Evolutionary conservation across 2,797 vertebrate species (phyloP).

Genomic region (Acanthurus tractus): DNA sequence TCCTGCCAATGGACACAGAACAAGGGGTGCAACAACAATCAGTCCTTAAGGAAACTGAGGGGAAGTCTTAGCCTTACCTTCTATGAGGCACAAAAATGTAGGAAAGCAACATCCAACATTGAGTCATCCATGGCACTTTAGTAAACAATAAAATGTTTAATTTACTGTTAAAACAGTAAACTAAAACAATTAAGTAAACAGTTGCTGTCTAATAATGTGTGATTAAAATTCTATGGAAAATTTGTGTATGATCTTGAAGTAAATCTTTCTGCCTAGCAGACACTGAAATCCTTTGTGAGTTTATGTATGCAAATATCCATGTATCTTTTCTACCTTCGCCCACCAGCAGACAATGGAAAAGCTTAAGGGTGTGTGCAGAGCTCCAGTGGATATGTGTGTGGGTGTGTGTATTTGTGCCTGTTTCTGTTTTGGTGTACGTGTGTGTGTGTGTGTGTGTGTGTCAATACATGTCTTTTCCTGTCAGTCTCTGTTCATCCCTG

Average conservation of each 20-base stretch:
- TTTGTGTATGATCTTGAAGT: constrained; percentile 34
- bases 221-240: constrained; percentile 20
- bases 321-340: constrained; percentile 65
- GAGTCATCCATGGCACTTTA: constrained; percentile 21
- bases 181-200: too few relatives aligned
- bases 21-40: constrained; percentile 49
- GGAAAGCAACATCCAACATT: constrained; percentile 25
- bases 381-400: constrained; percentile 54
- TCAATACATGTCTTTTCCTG: constrained; percentile 50
- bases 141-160: too few relatives aligned
- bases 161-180: too few relatives aligned
- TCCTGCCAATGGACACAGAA: constrained; percentile 86
- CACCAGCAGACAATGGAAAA: constrained; percentile 68
- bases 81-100: background rate
- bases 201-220: constrained; percentile 26
- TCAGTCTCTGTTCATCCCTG: constrained; percentile 53
- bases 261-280: constrained; percentile 64
- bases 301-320: constrained; percentile 72
- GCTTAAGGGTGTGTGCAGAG: constrained; percentile 66
- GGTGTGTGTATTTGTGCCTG: constrained; percentile 50
- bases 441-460: constrained; percentile 42
- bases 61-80: constrained; percentile 23
- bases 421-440: constrained; percentile 6
- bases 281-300: constrained; percentile 58
- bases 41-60: constrained; percentile 24